These are phyloP conservation scores for Boloria selene DNA, from an alignment of 2,888 invertebrate genomes.

Conservation along the genomic window DNA sequence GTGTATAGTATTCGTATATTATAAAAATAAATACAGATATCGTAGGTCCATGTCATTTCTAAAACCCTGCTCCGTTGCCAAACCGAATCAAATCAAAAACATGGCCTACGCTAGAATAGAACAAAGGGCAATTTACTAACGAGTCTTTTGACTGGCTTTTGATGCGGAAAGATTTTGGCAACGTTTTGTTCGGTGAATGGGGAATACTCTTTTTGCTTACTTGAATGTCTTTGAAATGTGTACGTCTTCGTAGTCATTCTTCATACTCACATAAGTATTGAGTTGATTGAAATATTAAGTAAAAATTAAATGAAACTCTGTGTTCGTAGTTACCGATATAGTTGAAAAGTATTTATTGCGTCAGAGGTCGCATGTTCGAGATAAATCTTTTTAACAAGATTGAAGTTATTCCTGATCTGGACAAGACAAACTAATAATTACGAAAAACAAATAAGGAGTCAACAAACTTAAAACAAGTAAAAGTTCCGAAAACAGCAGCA, in stretches of 20 bases:
- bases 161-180: constrained; percentile 35
- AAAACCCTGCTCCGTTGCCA: constrained; percentile 24
- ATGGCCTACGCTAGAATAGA: constrained; percentile 34
- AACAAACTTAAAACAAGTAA: background rate
- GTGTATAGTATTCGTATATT: too few relatives aligned
- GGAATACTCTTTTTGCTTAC: constrained; percentile 2
- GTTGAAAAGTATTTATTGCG: too few relatives aligned
- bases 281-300: too few relatives aligned
- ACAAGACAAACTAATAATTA: too few relatives aligned
- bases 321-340: too few relatives aligned
- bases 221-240: constrained; percentile 11
- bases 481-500: background rate
- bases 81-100: constrained; percentile 46
- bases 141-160: constrained; percentile 36
- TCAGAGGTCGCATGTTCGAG: too few relatives aligned
- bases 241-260: background rate
- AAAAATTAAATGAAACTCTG: too few relatives aligned
- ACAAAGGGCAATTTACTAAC: constrained; percentile 40
- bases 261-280: background rate
- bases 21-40: too few relatives aligned
- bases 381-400: too few relatives aligned
- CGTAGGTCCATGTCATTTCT: constrained; percentile 5
- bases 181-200: constrained; percentile 14
- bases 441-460: background rate
- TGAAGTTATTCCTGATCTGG: too few relatives aligned